Evolutionary conservation across 2,888 invertebrate genomes (phyloP), one percentile per base, ranked within the genome.

Genomic region (Drosophila leonis): DNA sequence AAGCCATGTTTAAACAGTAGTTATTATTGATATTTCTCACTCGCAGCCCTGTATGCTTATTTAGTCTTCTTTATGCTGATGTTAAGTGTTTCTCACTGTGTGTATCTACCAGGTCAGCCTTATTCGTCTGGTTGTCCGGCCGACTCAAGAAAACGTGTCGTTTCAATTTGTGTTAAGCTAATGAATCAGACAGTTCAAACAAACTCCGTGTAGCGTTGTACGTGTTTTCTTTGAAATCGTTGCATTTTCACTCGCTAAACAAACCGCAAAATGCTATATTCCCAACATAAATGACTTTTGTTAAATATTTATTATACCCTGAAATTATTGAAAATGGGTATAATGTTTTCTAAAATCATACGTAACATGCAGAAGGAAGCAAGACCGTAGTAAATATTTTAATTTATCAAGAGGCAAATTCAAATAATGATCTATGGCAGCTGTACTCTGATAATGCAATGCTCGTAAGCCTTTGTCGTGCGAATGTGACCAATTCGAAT

Each of bases 151-250:
- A 79, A 81, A 77, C 88, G 85, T 86, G 85, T 78, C 55, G 55
- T 52, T 67, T 82, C 74, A 86, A 90, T 86, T 86, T 86, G 85
- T 83, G 78, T 88, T 85, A 70, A 78, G 79, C 90, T 90, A 90
- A 86, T 86, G 76, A 89, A 89, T 82, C 15, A 76, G 71, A 78
- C 67, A 66, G 56, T 57, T 52, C 54, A 64, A 73, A 63, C 78
- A 65, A 31, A 37, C 37, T 31, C 48, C 66, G 41, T 67, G 71
- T 59, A 56, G 55, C 56, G 49, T 54, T 49, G 51, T 57, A 52
- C 31, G 54, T 75, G 60, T 75, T 82, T 83, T 54, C 39, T 67
- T 72, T 72, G 80, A 81, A 80, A 78, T 75, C 75, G 59, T 48
- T 75, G 70, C 46, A 75, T 81, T 80, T 78, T 78, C 62, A 62